Base-by-base conservation (phyloP, 2,888 invertebrate genomes). In the Campoplex capitator region DNA sequence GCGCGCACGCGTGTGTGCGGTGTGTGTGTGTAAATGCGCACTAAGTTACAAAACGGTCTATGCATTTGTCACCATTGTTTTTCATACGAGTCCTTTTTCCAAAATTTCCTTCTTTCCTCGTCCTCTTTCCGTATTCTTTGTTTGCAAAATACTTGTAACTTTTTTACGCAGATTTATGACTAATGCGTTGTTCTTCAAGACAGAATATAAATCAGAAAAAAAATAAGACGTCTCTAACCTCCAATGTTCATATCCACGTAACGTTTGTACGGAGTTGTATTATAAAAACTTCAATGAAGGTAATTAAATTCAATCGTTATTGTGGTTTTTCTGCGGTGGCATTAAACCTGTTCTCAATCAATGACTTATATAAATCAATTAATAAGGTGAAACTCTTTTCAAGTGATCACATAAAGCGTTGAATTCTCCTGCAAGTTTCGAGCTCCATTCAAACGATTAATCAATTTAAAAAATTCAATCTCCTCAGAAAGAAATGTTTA, bases 41-140 rank as follows among this genome's bases (percentile, higher is more conserved):
- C 87, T 86, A 87, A 87, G 75, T 85, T 88, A 89, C 85, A 88
- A 88, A 88, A 88, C 74, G 74, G 62, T 85, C 86, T 88, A 88
- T 88, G 87, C 87, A 84, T 83, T 85, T 67, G 85, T 81, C 79
- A 58, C 58, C 23, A 54, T 42, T 82, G 73, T 76, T 80, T 81
- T 56, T n/a, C 54, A 54, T 51, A 0, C 54, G 18, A 32, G 4
- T 70, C 54, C 38, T 62, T 58, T 62, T 62, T 54, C 76, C 18
- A 13, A 58, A 23, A 71, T 70, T 32, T 73, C 74, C 42, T 81
- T 68, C 73, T 48, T 74, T 58, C 42, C 62, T 56, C 81, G 58
- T 70, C 68, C 48, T 56, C 67, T n/a, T 82, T 42, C 71, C 56
- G 75, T 80, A 78, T 45, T 48, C 18, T 58, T 73, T 67, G 58